Evolutionary conservation across 2,113 vertebrate species (phyloP).

Genomic region (Notarius quadriscutis): DNA sequence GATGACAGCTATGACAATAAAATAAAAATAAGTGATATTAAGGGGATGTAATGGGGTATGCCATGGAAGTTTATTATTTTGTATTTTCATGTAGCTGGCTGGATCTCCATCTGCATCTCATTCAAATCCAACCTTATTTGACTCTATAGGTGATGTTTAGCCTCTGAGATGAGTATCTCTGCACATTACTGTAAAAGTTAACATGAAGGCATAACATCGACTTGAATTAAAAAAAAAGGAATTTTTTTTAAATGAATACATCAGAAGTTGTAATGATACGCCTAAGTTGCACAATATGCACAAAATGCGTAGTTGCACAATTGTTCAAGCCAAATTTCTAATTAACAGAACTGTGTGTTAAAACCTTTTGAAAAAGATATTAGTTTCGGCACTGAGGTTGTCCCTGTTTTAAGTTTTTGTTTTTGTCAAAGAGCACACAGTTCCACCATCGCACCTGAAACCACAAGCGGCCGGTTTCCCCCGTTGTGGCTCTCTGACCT

Average conservation of each 20-base stretch:
- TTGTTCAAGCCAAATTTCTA: not conserved
- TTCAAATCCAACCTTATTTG: not conserved
- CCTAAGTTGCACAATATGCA: not conserved
- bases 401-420: slow-evolving; percentile 34
- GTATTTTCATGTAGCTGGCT: not conserved
- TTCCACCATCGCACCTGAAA: slow-evolving; percentile 34
- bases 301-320: not conserved
- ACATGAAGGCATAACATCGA: not conserved
- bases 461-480: slow-evolving; percentile 41
- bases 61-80: not conserved
- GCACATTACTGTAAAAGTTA: not conserved
- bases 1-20: not conserved
- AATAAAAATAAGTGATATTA: not conserved
- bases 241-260: not conserved
- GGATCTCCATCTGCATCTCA: not conserved
- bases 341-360: not conserved
- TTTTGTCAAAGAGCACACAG: slow-evolving; percentile 18
- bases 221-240: not conserved
- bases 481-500: slow-evolving; percentile 37
- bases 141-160: not conserved
- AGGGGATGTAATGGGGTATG: not conserved
- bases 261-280: not conserved
- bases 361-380: slow-evolving; percentile 1
- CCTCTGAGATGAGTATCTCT: not conserved
- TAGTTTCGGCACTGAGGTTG: not conserved